Evolutionary conservation across 1,140 invertebrate species (phyloP).

Genomic region (Heliconius himera): DNA sequence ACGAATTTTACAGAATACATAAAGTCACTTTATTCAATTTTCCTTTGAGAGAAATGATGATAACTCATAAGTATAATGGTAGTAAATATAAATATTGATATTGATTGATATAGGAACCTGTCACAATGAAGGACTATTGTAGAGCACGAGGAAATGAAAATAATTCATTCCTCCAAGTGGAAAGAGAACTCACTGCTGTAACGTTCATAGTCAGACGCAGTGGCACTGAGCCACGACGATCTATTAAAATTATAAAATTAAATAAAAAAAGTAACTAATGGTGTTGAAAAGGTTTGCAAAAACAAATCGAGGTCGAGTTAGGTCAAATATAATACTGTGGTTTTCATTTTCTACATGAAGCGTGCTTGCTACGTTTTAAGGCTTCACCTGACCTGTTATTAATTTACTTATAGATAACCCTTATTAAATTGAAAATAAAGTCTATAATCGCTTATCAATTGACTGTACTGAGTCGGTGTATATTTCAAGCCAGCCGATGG

Average conservation of each 20-base stretch:
- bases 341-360: constrained; percentile 14
- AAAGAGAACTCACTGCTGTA: too few species aligned
- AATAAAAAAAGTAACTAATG: neutral
- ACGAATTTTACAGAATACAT: too few species aligned
- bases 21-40: too few species aligned
- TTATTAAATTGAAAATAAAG: neutral
- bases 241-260: neutral
- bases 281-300: constrained; percentile 18
- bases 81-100: too few species aligned
- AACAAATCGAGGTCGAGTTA: constrained; percentile 14
- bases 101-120: too few species aligned
- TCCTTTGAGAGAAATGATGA: too few species aligned
- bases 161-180: too few species aligned
- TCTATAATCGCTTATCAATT: constrained; percentile 1
- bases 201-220: too few species aligned
- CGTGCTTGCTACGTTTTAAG: constrained; percentile 19
- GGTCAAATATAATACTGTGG: constrained; percentile 27
- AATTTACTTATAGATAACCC: neutral
- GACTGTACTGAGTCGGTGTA: neutral
- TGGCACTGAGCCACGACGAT: too few species aligned
- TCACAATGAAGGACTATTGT: too few species aligned
- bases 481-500: constrained; percentile 3
- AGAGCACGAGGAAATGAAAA: too few species aligned
- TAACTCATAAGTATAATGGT: too few species aligned
- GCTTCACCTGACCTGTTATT: constrained; percentile 18